phyloP scores from a whole-genome alignment of 1,140 invertebrate species.

The Drosophila gunungcola region DNA sequence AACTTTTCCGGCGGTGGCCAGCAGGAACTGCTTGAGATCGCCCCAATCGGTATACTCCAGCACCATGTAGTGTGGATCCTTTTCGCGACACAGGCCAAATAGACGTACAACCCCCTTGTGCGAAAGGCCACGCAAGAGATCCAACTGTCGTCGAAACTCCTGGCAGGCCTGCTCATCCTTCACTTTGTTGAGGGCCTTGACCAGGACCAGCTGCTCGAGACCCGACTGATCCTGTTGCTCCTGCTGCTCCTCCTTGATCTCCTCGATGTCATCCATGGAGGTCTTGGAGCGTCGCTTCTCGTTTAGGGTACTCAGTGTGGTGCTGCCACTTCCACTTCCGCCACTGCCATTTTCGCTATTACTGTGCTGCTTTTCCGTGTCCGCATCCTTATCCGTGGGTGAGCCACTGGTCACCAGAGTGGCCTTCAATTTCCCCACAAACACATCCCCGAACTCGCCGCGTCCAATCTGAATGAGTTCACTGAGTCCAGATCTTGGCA shows the following conservation, averaged over 20 bases:
- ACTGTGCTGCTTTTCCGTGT: slow-evolving; percentile 77
- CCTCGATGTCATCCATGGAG: slow-evolving; percentile 82
- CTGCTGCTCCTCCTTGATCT: slow-evolving; percentile 82
- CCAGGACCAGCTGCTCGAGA: slow-evolving; percentile 70
- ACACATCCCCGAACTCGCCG: slow-evolving; percentile 96
- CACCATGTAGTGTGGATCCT: slow-evolving; percentile 95
- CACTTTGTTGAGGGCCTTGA: slow-evolving; percentile 84
- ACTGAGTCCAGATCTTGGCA: slow-evolving; percentile 90
- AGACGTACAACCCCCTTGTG: slow-evolving; percentile 93
- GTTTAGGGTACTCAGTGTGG: slow-evolving; percentile 74
- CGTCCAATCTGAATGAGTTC: slow-evolving; percentile 93
- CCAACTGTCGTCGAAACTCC: slow-evolving; percentile 95
- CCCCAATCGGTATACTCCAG: slow-evolving; percentile 97
- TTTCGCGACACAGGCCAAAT: slow-evolving; percentile 92
- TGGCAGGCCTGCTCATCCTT: slow-evolving; percentile 91
- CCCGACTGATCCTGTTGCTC: slow-evolving; percentile 43
- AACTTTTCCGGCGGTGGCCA: slow-evolving; percentile 88
- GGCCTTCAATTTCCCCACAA: slow-evolving; percentile 86
- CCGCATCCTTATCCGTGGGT: slow-evolving; percentile 66
- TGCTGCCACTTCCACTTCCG: slow-evolving; percentile 66
- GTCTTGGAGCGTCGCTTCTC: slow-evolving; percentile 81
- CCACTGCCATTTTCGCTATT: slow-evolving; percentile 79
- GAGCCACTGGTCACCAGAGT: slow-evolving; percentile 75
- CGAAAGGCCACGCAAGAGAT: slow-evolving; percentile 91
- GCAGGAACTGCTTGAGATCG: slow-evolving; percentile 96